Conservation (phyloP, 2,888 invertebrate genomes). For the Mythimna vitellina region DNA sequence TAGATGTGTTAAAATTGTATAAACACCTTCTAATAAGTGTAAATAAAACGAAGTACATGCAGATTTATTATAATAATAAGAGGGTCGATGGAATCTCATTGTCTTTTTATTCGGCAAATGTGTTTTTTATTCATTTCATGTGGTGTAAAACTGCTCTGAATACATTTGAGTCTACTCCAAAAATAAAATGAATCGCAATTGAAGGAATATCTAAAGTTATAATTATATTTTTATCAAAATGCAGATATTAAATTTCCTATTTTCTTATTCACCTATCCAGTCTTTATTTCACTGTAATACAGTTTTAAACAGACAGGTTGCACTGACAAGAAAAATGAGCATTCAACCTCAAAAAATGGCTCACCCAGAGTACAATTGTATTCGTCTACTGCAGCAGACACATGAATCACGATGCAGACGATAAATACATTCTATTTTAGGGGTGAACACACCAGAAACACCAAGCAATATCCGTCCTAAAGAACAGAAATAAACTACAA, state of each 20-base stretch:
- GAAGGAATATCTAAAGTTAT: neutral
- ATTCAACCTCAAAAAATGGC: slow-evolving; percentile 72
- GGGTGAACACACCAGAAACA: slow-evolving; percentile 74
- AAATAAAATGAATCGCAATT: slow-evolving; percentile 7
- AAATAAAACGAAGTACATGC: neutral
- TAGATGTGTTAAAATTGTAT: no score
- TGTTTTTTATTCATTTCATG: slow-evolving; percentile 42
- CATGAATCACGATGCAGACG: slow-evolving; percentile 87
- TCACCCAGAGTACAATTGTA: slow-evolving; percentile 79
- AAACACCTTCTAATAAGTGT: no score
- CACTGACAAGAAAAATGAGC: slow-evolving; percentile 74
- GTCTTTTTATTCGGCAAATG: slow-evolving; percentile 38
- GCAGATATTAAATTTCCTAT: slow-evolving; percentile 7
- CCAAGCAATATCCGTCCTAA: slow-evolving; percentile 70
- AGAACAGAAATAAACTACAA: slow-evolving; percentile 14
- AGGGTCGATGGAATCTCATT: slow-evolving; percentile 9
- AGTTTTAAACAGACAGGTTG: slow-evolving; percentile 55
- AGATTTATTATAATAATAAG: slow-evolving; percentile 22
- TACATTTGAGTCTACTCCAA: slow-evolving; percentile 19
- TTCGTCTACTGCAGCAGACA: slow-evolving; percentile 88
- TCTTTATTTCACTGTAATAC: slow-evolving; percentile 17
- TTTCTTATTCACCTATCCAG: slow-evolving; percentile 18
- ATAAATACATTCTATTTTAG: slow-evolving; percentile 81
- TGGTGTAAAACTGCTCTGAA: slow-evolving; percentile 25
- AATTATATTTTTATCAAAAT: slow-evolving; percentile 11